Evolutionary conservation across 2,888 invertebrate genomes (phyloP), one percentile per base, ranked within the genome.

Genomic region (Epinotia ramella): DNA sequence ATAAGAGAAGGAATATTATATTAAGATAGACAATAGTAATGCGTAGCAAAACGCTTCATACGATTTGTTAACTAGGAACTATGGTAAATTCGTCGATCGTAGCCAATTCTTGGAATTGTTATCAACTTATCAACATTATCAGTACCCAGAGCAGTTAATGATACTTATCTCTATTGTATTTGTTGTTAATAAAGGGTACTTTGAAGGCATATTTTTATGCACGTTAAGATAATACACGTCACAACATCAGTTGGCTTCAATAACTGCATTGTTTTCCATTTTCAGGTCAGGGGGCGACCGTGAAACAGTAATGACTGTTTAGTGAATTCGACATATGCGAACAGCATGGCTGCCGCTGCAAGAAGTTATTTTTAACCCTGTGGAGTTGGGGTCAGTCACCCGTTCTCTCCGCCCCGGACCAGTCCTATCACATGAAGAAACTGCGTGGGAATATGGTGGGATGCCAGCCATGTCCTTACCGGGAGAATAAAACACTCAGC

Each of bases 311-410:
- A 91, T 90, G 89, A 87, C 91, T 92, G 92, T 92, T 93, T 92
- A 92, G 91, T 93, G 89, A 92, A 94, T 93, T 93, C 93, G 91
- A 93, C 94, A 94, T 90, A 94, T 94, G 94, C 89, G 89, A 93
- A 88, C 94, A 92, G 94, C 94, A 93, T 92, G 92, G 88, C 89
- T 91, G 92, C 86, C 87, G 87, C 87, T 88, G 89, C 89, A 89
- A 86, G 86, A 88, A 87, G 91, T 93, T 94, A 94, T 94, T 94
- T 94, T 94, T 93, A 94, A 92, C 93, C 94, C 92, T 89, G 90
- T 88, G 86, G 88, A 88, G 91, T 89, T 89, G 87, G 90, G 94
- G 93, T 94, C 94, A 94, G 85, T 93, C 91, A 94, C 93, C 94
- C 93, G 89, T 85, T 84, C 87, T 91, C 88, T 90, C 90, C 88